Evolutionary conservation across 1,140 invertebrate genomes (phyloP).

Genomic region (Cryptotermes secundus): DNA sequence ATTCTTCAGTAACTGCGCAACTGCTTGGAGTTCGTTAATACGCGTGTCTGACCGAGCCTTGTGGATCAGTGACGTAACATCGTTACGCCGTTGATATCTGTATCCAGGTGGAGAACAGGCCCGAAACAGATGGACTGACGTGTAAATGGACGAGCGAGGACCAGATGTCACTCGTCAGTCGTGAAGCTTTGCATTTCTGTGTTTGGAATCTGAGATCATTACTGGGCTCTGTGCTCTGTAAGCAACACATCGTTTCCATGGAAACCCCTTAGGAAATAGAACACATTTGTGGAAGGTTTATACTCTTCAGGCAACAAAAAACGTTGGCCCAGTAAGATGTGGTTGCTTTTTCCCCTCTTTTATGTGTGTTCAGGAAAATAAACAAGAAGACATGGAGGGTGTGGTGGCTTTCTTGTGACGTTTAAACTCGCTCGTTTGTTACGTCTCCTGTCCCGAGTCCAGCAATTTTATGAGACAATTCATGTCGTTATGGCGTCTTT

Average conservation of each 20-base stretch:
- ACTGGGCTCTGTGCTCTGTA: not conserved
- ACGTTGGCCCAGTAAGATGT: not conserved
- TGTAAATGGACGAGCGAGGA: not conserved
- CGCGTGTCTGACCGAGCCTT: too few species aligned
- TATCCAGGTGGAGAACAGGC: not conserved
- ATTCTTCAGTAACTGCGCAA: too few species aligned
- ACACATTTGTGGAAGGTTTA: not conserved
- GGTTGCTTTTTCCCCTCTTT: not conserved
- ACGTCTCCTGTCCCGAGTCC: too few species aligned
- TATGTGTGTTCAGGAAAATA: not conserved
- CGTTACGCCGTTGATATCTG: not conserved
- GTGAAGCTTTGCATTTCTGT: not conserved
- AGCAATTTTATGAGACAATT: too few species aligned
- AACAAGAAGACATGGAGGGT: not conserved
- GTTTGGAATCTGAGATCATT: not conserved
- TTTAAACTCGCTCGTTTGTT: too few species aligned
- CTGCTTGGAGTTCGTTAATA: too few species aligned
- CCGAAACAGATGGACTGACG: not conserved
- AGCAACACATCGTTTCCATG: not conserved
- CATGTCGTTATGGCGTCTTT: too few species aligned
- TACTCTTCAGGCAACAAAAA: slow-evolving; percentile 3
- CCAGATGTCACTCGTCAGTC: not conserved
- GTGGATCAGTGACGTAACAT: not conserved
- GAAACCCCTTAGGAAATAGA: not conserved
- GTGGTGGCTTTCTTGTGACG: too few species aligned